Percentiles rank a stretch among this genome's conserved stretches.
Conservation (phyloP, 2,888 invertebrate species). For the Proisotoma minuta region DNA sequence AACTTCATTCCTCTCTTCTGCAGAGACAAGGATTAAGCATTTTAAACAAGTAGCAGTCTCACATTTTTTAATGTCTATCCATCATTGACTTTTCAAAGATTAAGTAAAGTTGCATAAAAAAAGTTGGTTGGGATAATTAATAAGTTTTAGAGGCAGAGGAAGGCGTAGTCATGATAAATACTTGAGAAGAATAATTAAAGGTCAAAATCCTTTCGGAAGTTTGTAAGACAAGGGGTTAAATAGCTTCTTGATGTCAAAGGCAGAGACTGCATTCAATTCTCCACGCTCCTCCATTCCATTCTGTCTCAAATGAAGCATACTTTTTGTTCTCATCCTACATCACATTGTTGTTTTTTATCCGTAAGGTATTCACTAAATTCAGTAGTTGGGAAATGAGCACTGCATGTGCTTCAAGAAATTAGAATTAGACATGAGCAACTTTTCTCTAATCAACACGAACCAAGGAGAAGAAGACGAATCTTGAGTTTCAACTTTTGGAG, state of each 20-base stretch:
- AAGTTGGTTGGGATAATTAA: slow-evolving; percentile 20
- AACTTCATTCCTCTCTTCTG: neutral
- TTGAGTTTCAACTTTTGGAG: slow-evolving; percentile 4
- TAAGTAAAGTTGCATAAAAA: no score
- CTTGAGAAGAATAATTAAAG: slow-evolving; percentile 40
- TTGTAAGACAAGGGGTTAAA: slow-evolving; percentile 22
- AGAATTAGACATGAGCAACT: slow-evolving; percentile 15
- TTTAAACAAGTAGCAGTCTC: no score
- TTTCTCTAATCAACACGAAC: slow-evolving; percentile 29
- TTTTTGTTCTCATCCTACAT: no score
- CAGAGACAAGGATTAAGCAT: no score
- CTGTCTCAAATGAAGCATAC: neutral
- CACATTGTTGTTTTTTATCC: no score
- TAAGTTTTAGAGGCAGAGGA: slow-evolving; percentile 24
- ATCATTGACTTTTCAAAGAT: no score
- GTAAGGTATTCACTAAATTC: neutral
- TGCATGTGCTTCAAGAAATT: neutral
- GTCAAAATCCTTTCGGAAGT: slow-evolving; percentile 39
- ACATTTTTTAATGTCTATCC: no score
- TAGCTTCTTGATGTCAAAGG: slow-evolving; percentile 8
- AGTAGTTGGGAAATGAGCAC: no score
- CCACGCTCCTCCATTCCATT: slow-evolving; percentile 5
- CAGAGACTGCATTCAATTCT: neutral
- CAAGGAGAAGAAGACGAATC: neutral
- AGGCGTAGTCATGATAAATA: slow-evolving; percentile 20